Base-by-base conservation (phyloP, 64 coral and sea anemone genomes). In the Porites lutea region DNA sequence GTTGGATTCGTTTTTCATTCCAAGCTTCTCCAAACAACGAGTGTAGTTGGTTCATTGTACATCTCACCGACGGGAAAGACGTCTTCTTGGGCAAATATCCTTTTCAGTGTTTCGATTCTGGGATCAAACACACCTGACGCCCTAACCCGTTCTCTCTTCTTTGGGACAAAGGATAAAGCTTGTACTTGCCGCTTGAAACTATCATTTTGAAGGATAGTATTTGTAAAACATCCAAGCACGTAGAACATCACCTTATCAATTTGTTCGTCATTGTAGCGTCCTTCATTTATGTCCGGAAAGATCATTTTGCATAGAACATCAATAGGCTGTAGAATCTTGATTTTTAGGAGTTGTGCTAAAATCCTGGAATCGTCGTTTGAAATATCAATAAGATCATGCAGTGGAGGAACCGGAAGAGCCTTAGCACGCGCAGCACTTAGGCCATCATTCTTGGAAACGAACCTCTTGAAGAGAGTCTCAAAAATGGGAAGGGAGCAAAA, bases 91-190 rank as follows among this genome's bases (percentile, higher is more conserved):
- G 53, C 69, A 46, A 96, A 93, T 18, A 96, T 87, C 2, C 75
- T 15, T 11, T 46, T 19, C 2, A 96, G 23, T 13, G 54, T 65
- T 13, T 65, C 43, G 8, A 81, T 72, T 55, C 61, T 79, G 3
- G 95, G 95, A 82, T 96, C 91, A 90, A 93, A 96, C 2, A 96
- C 57, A 5, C 87, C 74, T 2, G 44, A 88, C 59, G 91, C 79
- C 22, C 54, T 79, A 8, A 48, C 90, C 14, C 95, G 86, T 45
- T 14, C 22, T 19, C 44, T 47, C 21, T 70, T 18, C 10, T 46
- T 83, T 46, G 68, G 21, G 11, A 86, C 87, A 83, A 82, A 86
- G 15, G 88, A 8, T 66, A 90, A 78, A 4, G 7, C 15, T 23
- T 88, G 68, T 2, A 87, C 60, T 49, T 20, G 46, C 21, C 71